Evolutionary conservation across 2,888 invertebrate genomes (phyloP).

Genomic region (Pyrrhosoma nymphula): DNA sequence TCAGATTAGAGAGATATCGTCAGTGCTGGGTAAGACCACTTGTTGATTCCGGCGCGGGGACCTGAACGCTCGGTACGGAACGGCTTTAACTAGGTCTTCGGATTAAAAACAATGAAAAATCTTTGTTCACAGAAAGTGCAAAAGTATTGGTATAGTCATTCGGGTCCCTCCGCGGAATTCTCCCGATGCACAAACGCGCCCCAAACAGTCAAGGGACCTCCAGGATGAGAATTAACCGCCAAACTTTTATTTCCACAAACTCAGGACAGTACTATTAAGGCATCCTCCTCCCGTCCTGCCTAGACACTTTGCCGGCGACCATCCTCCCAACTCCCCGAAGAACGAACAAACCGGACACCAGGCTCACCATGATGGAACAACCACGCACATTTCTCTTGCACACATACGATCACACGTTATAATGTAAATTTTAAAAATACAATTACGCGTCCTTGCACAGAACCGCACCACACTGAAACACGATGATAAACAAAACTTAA

Average conservation of each 20-base stretch:
- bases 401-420: too few species aligned
- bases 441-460: too few species aligned
- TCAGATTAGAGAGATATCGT: too few species aligned
- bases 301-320: neutral
- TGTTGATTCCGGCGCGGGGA: neutral
- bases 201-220: too few species aligned
- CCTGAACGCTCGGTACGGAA: neutral
- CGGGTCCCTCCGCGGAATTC: neutral
- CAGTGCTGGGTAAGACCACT: too few species aligned
- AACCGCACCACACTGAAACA: too few species aligned
- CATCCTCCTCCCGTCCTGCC: neutral
- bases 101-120: neutral
- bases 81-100: neutral
- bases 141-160: neutral
- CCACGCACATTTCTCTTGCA: neutral
- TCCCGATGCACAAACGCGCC: neutral
- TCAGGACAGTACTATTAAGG: neutral
- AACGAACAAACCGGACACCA: neutral
- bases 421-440: too few species aligned
- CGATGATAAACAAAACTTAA: too few species aligned
- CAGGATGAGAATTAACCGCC: too few species aligned
- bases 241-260: neutral
- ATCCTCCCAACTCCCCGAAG: neutral
- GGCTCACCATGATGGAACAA: neutral
- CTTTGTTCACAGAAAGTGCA: neutral